These are phyloP conservation scores for Rhopalosiphum nymphaeae DNA, from an alignment of 2,888 invertebrate species.

Conservation along the genomic window DNA sequence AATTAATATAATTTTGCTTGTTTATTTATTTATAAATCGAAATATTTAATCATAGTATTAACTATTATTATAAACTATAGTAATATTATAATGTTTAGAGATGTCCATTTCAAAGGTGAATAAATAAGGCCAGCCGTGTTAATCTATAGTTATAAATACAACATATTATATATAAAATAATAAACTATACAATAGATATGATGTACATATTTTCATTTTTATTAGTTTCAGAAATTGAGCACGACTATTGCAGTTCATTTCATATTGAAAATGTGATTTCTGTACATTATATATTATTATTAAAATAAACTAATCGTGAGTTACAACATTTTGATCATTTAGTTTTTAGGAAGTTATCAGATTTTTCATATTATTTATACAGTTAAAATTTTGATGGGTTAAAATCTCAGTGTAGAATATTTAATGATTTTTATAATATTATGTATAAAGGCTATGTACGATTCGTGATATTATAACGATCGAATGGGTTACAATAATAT, in stretches of 20 bases:
- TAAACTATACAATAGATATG: background rate
- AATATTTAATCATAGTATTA: background rate
- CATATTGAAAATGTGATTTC: background rate
- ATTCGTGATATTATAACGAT: background rate
- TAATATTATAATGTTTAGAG: background rate
- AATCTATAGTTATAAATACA: background rate
- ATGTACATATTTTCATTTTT: background rate
- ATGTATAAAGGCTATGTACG: background rate
- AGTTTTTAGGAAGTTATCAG: background rate
- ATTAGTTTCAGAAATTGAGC: background rate
- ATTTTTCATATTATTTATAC: background rate
- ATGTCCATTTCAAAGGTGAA: background rate
- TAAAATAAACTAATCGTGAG: background rate
- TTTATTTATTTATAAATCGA: background rate
- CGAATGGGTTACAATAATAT: background rate
- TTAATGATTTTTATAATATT: background rate
- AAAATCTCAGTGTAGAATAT: background rate
- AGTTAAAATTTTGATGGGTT: background rate
- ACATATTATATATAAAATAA: background rate
- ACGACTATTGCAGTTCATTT: no score
- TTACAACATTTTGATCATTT: background rate
- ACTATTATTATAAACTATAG: background rate
- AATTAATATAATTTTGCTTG: background rate
- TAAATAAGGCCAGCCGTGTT: background rate
- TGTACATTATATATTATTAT: background rate